These are phyloP conservation scores for Gnathonemus echidnorhynchus DNA, from an alignment of 2,113 vertebrate species.

Conservation along the genomic window DNA sequence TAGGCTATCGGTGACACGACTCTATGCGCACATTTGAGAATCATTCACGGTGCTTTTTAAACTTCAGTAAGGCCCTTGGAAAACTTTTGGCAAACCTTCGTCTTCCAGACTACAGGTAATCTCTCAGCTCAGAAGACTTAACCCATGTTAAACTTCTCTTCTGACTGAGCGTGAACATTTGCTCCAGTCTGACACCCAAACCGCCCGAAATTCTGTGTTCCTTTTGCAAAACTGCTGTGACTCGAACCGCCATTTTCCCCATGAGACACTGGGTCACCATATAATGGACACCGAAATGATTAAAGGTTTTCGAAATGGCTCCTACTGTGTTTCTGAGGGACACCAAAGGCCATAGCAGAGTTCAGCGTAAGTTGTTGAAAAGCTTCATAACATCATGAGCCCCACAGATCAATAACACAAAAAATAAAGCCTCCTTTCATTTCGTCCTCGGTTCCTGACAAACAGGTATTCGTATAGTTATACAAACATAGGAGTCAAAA, in stretches of 20 bases:
- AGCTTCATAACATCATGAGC: neutral
- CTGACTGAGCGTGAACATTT: neutral
- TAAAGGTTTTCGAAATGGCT: neutral
- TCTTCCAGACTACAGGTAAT: neutral
- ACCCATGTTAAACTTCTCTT: neutral
- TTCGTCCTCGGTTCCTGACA: neutral
- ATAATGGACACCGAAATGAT: neutral
- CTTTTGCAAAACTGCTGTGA: neutral
- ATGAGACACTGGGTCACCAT: neutral
- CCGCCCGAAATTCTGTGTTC: neutral
- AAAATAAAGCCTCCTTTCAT: neutral
- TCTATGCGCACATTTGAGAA: neutral
- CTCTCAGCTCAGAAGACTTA: neutral
- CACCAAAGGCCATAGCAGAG: slow-evolving; percentile 13
- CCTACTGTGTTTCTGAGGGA: neutral
- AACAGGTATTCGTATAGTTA: neutral
- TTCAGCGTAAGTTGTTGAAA: neutral
- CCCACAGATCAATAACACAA: neutral
- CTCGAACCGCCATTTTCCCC: neutral
- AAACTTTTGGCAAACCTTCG: neutral
- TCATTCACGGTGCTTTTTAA: neutral
- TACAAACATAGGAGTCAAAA: neutral
- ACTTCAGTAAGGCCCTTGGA: neutral
- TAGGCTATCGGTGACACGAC: neutral
- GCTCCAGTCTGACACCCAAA: neutral